Percentiles rank a stretch among this genome's conserved stretches.
phyloP scores from a whole-genome alignment of 2,888 invertebrate genomes.

The Lycophotia porphyrea region DNA sequence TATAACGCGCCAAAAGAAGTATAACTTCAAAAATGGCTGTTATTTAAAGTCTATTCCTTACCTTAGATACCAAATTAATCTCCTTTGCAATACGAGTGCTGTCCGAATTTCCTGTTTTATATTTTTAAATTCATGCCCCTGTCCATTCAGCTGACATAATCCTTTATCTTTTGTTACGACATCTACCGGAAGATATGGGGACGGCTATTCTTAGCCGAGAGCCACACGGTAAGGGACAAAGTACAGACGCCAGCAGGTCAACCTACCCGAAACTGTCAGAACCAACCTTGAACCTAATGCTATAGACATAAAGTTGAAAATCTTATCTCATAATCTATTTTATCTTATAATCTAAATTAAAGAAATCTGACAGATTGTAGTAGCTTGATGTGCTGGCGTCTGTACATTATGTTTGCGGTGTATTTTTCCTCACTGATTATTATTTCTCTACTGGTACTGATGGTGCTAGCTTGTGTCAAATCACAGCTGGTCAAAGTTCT shows the following conservation, averaged over 20 bases:
- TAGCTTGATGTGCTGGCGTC: too few species aligned
- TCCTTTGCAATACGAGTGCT: constrained; percentile 8
- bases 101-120: constrained; percentile 39
- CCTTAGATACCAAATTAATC: constrained; percentile 17
- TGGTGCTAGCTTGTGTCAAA: background rate
- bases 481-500: background rate
- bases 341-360: too few species aligned
- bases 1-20: too few species aligned
- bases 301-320: too few species aligned
- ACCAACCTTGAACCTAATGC: too few species aligned
- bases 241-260: too few species aligned
- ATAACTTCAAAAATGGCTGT: background rate
- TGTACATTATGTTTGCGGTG: background rate
- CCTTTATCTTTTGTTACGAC: constrained; percentile 47
- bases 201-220: constrained; percentile 37
- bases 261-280: too few species aligned
- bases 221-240: background rate
- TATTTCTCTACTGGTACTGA: background rate
- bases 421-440: background rate
- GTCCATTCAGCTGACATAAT: constrained; percentile 49
- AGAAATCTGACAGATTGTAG: too few species aligned
- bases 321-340: too few species aligned
- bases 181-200: constrained; percentile 22
- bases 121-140: constrained; percentile 46
- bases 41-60: constrained; percentile 16